Conservation (phyloP, 2,888 invertebrate species). For the Cantharis lateralis region DNA sequence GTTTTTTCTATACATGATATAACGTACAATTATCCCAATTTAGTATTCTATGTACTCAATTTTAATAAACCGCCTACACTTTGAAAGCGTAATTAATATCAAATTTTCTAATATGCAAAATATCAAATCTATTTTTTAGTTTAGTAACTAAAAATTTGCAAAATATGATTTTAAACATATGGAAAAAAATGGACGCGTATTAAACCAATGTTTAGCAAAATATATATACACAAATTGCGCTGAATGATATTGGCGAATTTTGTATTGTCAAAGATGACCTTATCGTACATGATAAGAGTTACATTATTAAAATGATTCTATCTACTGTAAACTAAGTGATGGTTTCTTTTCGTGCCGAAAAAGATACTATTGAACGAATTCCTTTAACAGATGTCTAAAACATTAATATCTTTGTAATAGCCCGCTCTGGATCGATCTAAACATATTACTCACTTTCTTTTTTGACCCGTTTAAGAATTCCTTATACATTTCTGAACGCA, state of each 20-base stretch:
- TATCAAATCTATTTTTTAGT: neutral
- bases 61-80: neutral
- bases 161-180: neutral
- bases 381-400: constrained; percentile 86
- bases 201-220: neutral
- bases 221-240: constrained; percentile 11
- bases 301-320: constrained; percentile 30
- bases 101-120: neutral
- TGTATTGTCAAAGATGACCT: constrained; percentile 42
- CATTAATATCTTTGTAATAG: neutral
- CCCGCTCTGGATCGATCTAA: neutral
- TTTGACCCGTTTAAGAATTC: constrained; percentile 94
- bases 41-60: neutral
- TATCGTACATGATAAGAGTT: constrained; percentile 39
- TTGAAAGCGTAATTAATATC: neutral
- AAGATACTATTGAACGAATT: constrained; percentile 83
- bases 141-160: neutral
- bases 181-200: neutral
- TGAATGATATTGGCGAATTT: constrained; percentile 22
- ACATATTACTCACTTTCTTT: constrained; percentile 80
- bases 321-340: constrained; percentile 49
- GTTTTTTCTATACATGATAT: neutral
- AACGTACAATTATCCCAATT: neutral
- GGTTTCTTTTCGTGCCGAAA: constrained; percentile 73
- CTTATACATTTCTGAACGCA: constrained; percentile 98